Evolutionary conservation across 2,113 vertebrate genomes (phyloP).

Genomic region (Clarias magur): DNA sequence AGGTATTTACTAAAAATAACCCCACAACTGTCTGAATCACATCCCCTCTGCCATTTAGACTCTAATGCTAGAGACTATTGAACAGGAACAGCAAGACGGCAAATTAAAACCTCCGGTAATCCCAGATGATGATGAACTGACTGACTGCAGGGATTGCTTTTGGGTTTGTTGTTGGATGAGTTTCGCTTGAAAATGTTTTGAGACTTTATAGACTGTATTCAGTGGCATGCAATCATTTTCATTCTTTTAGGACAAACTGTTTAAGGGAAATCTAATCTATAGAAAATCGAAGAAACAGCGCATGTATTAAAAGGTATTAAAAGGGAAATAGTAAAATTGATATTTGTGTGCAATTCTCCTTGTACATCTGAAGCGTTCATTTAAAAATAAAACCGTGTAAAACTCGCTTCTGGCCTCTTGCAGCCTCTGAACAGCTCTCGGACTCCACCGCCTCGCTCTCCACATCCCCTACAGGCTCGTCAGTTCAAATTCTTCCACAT

Average conservation of each 20-base stretch:
- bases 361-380: not conserved
- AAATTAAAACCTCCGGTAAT: slow-evolving; percentile 13
- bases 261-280: not conserved
- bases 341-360: not conserved
- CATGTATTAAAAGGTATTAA: not conserved
- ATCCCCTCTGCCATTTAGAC: slow-evolving; percentile 18
- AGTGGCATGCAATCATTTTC: not conserved
- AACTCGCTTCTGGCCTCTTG: not conserved
- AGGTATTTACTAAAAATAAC: slow-evolving; percentile 43
- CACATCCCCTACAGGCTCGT: not conserved
- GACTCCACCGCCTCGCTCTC: not conserved
- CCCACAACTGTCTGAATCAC: slow-evolving; percentile 31
- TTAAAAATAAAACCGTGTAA: not conserved
- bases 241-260: not conserved
- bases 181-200: not conserved
- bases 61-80: not conserved
- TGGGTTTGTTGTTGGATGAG: not conserved
- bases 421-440: not conserved
- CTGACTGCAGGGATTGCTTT: not conserved
- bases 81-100: not conserved
- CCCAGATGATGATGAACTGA: not conserved
- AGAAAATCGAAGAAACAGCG: not conserved
- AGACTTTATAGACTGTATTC: not conserved
- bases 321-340: not conserved
- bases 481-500: not conserved